A percentile compares a stretch with the other conserved stretches of the same genome.
Evolutionary conservation across 2,113 vertebrate species (phyloP).

Genomic region (Melanostigma gelatinosum): DNA sequence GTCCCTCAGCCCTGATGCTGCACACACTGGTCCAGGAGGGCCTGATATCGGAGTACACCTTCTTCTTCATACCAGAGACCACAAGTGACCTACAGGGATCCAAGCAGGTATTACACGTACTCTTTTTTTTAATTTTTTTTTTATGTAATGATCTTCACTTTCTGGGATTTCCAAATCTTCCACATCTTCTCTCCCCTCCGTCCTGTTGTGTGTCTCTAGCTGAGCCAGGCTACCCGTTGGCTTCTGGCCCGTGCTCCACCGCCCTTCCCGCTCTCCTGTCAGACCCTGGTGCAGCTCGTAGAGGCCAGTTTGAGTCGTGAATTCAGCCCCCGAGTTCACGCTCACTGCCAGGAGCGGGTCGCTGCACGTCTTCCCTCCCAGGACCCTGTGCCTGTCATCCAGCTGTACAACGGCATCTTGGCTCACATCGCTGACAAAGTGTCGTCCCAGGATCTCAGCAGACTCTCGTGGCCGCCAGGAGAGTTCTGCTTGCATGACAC

Average conservation of each 20-base stretch:
- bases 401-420: constrained; percentile 90
- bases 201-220: constrained; percentile 68
- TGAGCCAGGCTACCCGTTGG: constrained; percentile 87
- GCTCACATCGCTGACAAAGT: constrained; percentile 85
- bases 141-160: not conserved
- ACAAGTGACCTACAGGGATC: constrained; percentile 88
- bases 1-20: constrained; percentile 88
- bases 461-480: constrained; percentile 90
- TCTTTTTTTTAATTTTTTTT: not conserved
- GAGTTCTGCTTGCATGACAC: constrained; percentile 87
- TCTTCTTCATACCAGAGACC: constrained; percentile 86
- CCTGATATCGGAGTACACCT: constrained; percentile 87
- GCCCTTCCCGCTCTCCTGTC: constrained; percentile 83
- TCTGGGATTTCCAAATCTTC: not conserved
- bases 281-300: constrained; percentile 87
- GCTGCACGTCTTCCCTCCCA: constrained; percentile 81
- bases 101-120: constrained; percentile 80
- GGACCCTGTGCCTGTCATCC: constrained; percentile 82
- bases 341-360: constrained; percentile 83
- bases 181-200: not conserved
- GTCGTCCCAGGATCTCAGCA: constrained; percentile 83
- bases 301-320: constrained; percentile 86
- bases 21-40: constrained; percentile 87
- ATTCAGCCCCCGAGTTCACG: constrained; percentile 86
- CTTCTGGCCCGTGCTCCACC: constrained; percentile 84